Evolutionary conservation across 2,113 vertebrate genomes (phyloP).

Genomic region (Columba janthina): DNA sequence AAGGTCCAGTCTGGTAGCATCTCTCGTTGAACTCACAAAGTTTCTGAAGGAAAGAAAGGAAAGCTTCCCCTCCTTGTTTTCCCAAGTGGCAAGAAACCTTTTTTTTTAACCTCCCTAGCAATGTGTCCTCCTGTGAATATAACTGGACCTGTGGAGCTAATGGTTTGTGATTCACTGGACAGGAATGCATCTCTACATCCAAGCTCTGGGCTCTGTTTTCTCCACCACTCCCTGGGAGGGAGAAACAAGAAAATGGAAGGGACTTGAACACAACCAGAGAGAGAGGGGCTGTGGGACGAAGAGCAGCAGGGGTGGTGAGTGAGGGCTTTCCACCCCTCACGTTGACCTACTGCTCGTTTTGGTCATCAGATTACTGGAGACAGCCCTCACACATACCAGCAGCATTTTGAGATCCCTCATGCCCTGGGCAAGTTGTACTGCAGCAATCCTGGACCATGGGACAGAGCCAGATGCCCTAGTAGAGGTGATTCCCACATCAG

Average conservation of each 20-base stretch:
- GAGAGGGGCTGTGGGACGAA: neutral
- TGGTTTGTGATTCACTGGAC: neutral
- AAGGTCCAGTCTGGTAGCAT: neutral
- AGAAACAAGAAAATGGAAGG: neutral
- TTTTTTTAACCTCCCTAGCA: neutral
- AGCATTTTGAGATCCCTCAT: neutral
- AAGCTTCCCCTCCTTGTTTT: neutral
- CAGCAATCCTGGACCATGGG: neutral
- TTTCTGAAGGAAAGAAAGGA: neutral
- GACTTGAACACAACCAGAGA: neutral
- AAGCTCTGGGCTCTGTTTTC: neutral
- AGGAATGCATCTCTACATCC: neutral
- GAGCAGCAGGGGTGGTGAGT: neutral
- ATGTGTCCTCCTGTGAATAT: neutral
- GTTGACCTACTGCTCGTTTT: rapidly evolving
- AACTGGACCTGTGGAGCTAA: neutral
- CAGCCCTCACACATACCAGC: neutral
- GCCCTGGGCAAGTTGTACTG: neutral
- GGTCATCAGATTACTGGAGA: neutral
- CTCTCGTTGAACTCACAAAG: neutral
- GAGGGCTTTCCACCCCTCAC: neutral
- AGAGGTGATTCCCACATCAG: neutral
- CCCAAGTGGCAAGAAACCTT: neutral
- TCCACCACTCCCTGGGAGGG: neutral
- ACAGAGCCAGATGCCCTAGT: neutral